Evolutionary conservation across 2,888 invertebrate species (phyloP), one percentile per base, ranked within the genome.

Genomic region (Phoronis australis): DNA sequence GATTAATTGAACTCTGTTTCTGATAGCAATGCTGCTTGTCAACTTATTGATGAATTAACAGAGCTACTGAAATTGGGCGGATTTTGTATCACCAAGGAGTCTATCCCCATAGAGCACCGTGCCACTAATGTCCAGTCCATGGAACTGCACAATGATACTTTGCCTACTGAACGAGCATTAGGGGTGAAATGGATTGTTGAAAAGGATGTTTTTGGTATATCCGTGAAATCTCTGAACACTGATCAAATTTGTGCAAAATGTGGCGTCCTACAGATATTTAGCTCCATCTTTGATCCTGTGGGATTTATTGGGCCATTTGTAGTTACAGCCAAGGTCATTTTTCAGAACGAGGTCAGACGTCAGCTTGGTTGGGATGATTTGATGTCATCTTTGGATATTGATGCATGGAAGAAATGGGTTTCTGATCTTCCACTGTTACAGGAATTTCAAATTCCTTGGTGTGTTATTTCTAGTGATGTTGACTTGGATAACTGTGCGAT

Each of bases 121-220:
- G 44, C 42, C 4, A 24, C 12, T 15, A 20, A 12, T n/a, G 35
- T 42, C 3, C 37, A 40, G 15, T 18, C n/a, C 24, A 12, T 49
- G 4, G 44, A 51, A 20, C 26, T 47, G 9, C 44, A 48, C 4
- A 31, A 39, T 9, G 42, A 50, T 23, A n/a, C 6, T 6, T 26
- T 43, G 5, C 52, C 50, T 2, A 24, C 35, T n/a, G 44, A 46
- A 18, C 4, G 42, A n/a, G 44, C 43, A 15, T 37, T 52, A n/a
- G 52, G 50, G 22, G 39, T 52, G n/a, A n/a, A 6, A 3, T 52
- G 52, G 52, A 27, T 35, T 18, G 26, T 50, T 18, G 27, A 24
- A 12, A 18, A 21, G 6, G 50, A 46, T 24, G 5, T 21, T 24
- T 15, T 50, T 22, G 45, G 42, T n/a, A 46, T 50, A 24, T 25